These are phyloP conservation scores for Himalopsyche anomala DNA, from an alignment of 2,888 invertebrate genomes.

Conservation along the genomic window DNA sequence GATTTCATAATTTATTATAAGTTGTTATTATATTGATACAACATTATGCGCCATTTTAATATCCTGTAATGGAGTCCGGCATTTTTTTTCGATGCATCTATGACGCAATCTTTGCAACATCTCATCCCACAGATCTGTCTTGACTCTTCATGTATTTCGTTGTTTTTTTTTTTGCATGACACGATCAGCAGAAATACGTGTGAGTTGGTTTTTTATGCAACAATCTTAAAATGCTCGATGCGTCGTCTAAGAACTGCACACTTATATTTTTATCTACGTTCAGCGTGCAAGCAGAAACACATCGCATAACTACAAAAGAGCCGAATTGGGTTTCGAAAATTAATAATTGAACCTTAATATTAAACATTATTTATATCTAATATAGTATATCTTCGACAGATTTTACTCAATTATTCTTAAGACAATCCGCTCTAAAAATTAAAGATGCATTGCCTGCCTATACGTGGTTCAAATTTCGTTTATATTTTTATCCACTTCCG, in stretches of 20 bases:
- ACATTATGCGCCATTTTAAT: slow-evolving; percentile 8
- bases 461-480: no score
- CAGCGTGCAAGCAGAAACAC: slow-evolving; percentile 34
- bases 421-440: no score
- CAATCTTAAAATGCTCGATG: slow-evolving; percentile 26
- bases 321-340: not conserved
- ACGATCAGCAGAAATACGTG: slow-evolving; percentile 16
- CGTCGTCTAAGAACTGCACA: slow-evolving; percentile 26
- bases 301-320: not conserved
- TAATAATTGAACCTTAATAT: no score
- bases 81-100: slow-evolving; percentile 15
- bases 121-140: slow-evolving; percentile 31
- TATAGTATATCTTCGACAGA: no score
- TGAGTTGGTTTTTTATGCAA: slow-evolving; percentile 20
- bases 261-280: slow-evolving; percentile 28
- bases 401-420: no score
- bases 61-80: slow-evolving; percentile 22
- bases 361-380: no score
- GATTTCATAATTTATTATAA: not conserved
- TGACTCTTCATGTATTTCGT: slow-evolving; percentile 1
- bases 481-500: no score
- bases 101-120: slow-evolving; percentile 34
- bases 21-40: slow-evolving; percentile 10
- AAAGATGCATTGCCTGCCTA: no score
- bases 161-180: slow-evolving; percentile 16